phyloP scores from a whole-genome alignment of 2,888 invertebrate species.

The Drosophila emarginata region DNA sequence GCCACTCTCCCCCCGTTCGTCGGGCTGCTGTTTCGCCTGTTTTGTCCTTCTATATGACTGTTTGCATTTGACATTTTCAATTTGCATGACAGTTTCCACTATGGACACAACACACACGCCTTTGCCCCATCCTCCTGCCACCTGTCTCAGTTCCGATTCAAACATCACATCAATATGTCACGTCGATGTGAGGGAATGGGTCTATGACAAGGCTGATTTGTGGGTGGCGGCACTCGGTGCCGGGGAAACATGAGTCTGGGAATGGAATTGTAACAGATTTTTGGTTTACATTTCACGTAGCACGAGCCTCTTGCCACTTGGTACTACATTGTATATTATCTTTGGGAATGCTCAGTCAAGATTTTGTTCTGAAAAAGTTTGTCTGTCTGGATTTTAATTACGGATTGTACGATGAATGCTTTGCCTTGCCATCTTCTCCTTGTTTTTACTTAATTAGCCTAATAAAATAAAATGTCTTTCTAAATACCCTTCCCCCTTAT shows the following conservation, averaged over 20 bases:
- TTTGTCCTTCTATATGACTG: constrained; percentile 37
- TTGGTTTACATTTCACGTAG: constrained; percentile 48
- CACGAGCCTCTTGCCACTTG: neutral
- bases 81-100: constrained; percentile 66
- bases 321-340: neutral
- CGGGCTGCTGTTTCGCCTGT: constrained; percentile 50
- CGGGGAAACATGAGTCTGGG: neutral
- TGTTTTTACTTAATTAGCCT: constrained; percentile 8
- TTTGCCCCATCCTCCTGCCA: neutral
- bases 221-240: too few species aligned
- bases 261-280: constrained; percentile 25
- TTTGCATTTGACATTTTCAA: constrained; percentile 76
- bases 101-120: constrained; percentile 9
- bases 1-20: constrained; percentile 45
- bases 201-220: neutral
- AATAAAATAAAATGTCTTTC: constrained; percentile 44
- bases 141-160: constrained; percentile 31
- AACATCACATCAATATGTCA: constrained; percentile 44
- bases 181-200: constrained; percentile 20
- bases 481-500: constrained; percentile 4
- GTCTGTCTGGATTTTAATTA: constrained; percentile 30
- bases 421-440: neutral
- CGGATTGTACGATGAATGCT: constrained; percentile 2
- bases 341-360: constrained; percentile 31
- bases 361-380: constrained; percentile 34